Conservation (phyloP, 2,888 invertebrate species). For the Slavum lentiscoides region DNA sequence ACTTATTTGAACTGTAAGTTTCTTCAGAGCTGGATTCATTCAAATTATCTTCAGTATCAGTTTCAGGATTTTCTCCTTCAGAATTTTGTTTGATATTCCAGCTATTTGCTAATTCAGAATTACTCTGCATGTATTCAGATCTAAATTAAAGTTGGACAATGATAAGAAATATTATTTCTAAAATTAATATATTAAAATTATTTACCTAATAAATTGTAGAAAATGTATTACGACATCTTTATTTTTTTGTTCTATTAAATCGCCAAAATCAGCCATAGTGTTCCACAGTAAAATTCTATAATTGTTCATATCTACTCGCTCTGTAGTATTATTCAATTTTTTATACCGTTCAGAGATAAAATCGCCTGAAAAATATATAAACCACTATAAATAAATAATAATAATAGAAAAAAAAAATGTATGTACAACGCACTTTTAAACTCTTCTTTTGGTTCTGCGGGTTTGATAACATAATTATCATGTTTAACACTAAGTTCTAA, state of each 20-base stretch:
- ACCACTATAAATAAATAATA: neutral
- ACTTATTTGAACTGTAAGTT: constrained; percentile 22
- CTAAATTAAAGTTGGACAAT: constrained; percentile 58
- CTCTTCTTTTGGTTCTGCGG: constrained; percentile 44
- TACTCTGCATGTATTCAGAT: constrained; percentile 67
- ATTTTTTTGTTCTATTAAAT: constrained; percentile 36
- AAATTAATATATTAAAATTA: neutral
- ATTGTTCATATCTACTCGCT: constrained; percentile 73
- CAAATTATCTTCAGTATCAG: constrained; percentile 55
- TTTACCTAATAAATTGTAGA: constrained; percentile 73
- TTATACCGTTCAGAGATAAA: constrained; percentile 58
- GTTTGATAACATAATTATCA: constrained; percentile 37
- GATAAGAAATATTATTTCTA: constrained; percentile 56
- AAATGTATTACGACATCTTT: constrained; percentile 61
- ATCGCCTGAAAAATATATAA: constrained; percentile 55
- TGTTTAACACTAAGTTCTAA: constrained; percentile 59
- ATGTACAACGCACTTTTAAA: constrained; percentile 40
- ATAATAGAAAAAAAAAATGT: neutral
- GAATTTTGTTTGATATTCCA: constrained; percentile 64
- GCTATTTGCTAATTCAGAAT: constrained; percentile 64
- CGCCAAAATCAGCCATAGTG: constrained; percentile 25
- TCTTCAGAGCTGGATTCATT: constrained; percentile 38
- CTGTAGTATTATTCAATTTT: constrained; percentile 60
- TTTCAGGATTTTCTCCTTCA: constrained; percentile 57
- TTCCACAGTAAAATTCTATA: constrained; percentile 82